Base-by-base conservation (phyloP, 2,113 vertebrate genomes). In the Pelvicachromis taeniatus region DNA sequence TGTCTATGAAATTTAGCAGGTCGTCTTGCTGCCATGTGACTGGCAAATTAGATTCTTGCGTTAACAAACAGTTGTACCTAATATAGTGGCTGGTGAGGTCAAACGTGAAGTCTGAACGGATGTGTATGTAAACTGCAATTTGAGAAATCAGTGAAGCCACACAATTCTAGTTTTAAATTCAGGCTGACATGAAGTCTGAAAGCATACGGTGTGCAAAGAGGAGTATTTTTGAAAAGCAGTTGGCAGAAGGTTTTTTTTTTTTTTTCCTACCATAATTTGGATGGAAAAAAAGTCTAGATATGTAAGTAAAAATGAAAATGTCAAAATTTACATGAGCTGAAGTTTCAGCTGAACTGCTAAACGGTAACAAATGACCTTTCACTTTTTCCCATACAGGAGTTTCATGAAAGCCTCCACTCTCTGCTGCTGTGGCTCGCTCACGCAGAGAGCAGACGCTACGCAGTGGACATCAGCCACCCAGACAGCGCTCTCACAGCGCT, bases 351-450 rank as follows among this genome's bases (percentile, higher is more conserved):
- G 53, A 68, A 29, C 19, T 1, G 3, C 31, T 48, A 2, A 14
- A 33, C 11, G 12, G 10, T 23, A 48, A 70, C 3, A 35, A 42
- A 16, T 38, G 1, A 35, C 26, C 23, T 83, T 80, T 48, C 7
- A 12, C 29, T 56, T 91, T 7, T 92, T 8, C 70, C 89, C 83
- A 55, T 86, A 0, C 90, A 99, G 98, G 98, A 98, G 81, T 99
- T 99, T 92, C 97, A 99, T 5, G 93, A 96, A 54, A 87, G 87
- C 50, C 97, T 97, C 61, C 97, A 98, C 79, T 96, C 96, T 4
- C 94, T 99, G 82, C 93, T 99, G 78, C 93, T 98, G 86, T 99
- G 98, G 97, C 88, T 99, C 78, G 96, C 95, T 3, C 95, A 95
- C 10, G 97, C 97, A 0, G 98, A 98, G 84, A 96, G 95, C 81